Conservation (phyloP, 2,113 vertebrate genomes). For the Rhodinocichla rosea region DNA sequence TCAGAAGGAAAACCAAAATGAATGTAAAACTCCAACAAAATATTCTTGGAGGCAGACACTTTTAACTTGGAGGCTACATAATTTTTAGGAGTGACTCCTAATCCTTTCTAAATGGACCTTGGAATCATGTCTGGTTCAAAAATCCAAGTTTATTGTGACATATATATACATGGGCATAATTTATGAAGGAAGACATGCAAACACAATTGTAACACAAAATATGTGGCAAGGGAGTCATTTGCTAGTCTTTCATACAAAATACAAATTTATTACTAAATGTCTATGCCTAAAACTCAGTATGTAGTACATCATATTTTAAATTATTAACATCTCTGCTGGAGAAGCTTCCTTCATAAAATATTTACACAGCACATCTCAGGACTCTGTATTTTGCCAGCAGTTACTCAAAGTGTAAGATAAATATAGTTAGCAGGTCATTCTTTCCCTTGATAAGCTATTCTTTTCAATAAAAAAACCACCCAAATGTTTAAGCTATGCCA, state of each 20-base stretch:
- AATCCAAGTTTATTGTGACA: conserved; percentile 1
- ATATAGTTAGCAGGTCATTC: conserved; percentile 58
- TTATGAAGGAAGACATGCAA: conserved; percentile 35
- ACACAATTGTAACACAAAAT: conserved; percentile 43
- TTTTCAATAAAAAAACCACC: background rate
- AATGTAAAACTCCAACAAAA: background rate
- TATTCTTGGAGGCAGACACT: background rate
- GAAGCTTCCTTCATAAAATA: conserved; percentile 75
- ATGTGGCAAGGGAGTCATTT: conserved; percentile 55
- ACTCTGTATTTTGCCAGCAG: conserved; percentile 65
- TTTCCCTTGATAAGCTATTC: conserved; percentile 33
- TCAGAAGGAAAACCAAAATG: background rate
- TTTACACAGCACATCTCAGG: conserved; percentile 66
- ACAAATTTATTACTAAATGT: conserved; percentile 69
- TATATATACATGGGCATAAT: conserved; percentile 27
- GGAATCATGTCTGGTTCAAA: background rate
- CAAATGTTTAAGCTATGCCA: background rate
- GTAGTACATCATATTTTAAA: conserved; percentile 73
- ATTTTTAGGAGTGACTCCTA: background rate
- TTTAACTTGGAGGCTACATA: background rate
- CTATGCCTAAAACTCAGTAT: conserved; percentile 64
- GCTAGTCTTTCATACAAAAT: conserved; percentile 60
- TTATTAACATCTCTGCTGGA: conserved; percentile 74
- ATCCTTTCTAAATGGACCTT: background rate
- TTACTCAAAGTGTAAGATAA: conserved; percentile 64